Percentiles rank a stretch among this genome's conserved stretches.
These are phyloP conservation scores for Antechinus stuartii DNA, from an alignment of 2,113 vertebrate species.

Conservation along the genomic window DNA sequence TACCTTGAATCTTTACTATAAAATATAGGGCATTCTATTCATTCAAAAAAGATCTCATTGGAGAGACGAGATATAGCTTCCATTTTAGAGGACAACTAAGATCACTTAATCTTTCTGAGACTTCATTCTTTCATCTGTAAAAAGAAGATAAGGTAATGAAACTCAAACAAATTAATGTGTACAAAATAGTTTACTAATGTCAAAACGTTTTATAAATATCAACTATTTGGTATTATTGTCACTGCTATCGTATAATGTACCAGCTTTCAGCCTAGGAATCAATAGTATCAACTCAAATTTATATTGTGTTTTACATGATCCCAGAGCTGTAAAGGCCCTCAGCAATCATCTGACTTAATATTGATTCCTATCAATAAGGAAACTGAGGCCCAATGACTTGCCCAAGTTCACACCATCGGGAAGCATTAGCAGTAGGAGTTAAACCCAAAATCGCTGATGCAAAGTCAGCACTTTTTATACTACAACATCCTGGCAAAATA, in stretches of 20 bases:
- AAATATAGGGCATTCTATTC: not conserved
- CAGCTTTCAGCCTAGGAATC: too few relatives aligned
- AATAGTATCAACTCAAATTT: not conserved
- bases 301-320: not conserved
- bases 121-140: not conserved
- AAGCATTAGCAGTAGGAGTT: not conserved
- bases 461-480: not conserved
- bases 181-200: not conserved
- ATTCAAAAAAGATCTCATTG: not conserved
- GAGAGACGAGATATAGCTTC: not conserved
- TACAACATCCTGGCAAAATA: not conserved
- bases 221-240: not conserved
- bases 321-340: not conserved
- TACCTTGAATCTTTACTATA: constrained; percentile 1
- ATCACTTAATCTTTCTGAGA: not conserved
- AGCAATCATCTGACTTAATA: not conserved
- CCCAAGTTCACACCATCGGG: not conserved
- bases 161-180: not conserved
- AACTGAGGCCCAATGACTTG: not conserved
- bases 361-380: not conserved
- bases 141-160: not conserved
- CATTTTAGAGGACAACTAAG: not conserved
- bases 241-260: not conserved
- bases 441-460: not conserved
- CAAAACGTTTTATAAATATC: not conserved